Evolutionary conservation across 2,113 vertebrate genomes (phyloP), one percentile per base, ranked within the genome.

Genomic region (Arizona elegans): DNA sequence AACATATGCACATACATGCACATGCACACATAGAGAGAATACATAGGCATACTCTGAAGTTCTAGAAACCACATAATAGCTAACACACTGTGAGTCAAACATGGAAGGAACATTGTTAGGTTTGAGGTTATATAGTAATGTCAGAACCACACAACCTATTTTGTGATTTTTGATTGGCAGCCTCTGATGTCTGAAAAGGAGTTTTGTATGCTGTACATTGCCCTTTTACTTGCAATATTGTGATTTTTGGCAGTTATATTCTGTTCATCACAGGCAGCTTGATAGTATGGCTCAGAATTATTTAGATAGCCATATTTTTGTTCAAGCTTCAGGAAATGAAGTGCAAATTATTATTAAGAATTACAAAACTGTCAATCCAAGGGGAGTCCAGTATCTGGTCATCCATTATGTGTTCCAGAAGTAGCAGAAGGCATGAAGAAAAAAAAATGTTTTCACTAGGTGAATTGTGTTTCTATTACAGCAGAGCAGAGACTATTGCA

Each of bases 401-500:
- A 52, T 93, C 92, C 88, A 88, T 95, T 94, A 94, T 90, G 55
- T 91, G 93, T 26, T 58, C 87, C 53, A 55, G 92, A 93, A 95
- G 88, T 52, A 95, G 17, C 75, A 95, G 93, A 53, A 92, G 85
- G 70, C 62, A 92, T 24, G 89, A 93, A 86, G 89, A 92, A n/a
- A 50, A 33, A 93, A 96, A 92, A 94, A 96, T 94, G 0, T 94
- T 88, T 92, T 96, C 92, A 93, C 93, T 94, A 56, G 94, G 94
- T 70, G 87, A 96, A 86, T 91, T 94, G 90, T 94, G 59, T 65
- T 95, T 94, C 94, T 94, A 88, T 95, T 95, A 90, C 24, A 92
- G 93, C 90, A 89, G 94, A 87, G 90, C 95, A 94, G 91, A 58
- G 90, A 90, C 90, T 89, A 85, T 17, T 96, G 23, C 95, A 96